phyloP scores from a whole-genome alignment of 2,797 vertebrate species.

The Pipistrellus nathusii region DNA sequence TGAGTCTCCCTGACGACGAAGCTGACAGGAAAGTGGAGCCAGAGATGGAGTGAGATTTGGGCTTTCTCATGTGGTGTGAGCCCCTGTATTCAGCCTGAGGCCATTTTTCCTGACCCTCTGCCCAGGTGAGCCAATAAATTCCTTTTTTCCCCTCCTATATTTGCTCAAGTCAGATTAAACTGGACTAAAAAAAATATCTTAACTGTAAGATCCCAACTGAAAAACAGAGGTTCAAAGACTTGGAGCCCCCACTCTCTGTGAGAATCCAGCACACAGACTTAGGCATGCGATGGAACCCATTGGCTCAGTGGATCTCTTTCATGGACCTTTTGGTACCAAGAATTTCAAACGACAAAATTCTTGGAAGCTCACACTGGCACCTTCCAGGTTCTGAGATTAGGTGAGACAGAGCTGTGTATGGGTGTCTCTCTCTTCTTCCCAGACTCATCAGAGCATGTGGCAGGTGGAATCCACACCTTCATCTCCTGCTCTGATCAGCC shows the following conservation, averaged over 20 bases:
- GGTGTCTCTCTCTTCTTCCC: not conserved
- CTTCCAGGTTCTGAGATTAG: not conserved
- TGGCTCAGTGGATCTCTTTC: not conserved
- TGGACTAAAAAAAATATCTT: not conserved
- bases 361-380: not conserved
- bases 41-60: not conserved
- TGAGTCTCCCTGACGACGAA: fast-evolving
- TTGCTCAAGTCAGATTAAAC: not conserved
- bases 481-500: fast-evolving
- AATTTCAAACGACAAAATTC: not conserved
- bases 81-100: not conserved
- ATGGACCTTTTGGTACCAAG: not conserved
- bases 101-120: not conserved
- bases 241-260: not conserved
- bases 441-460: not conserved
- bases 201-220: not conserved
- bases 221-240: not conserved
- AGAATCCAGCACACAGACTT: not conserved
- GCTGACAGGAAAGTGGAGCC: not conserved
- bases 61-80: not conserved
- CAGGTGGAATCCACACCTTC: fast-evolving
- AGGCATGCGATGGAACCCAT: fast-evolving
- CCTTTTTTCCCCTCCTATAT: not conserved
- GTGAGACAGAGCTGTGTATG: not conserved
- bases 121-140: not conserved